Evolutionary conservation across 2,888 invertebrate genomes (phyloP), one percentile per base, ranked within the genome.

Genomic region (Mythimna pallens): DNA sequence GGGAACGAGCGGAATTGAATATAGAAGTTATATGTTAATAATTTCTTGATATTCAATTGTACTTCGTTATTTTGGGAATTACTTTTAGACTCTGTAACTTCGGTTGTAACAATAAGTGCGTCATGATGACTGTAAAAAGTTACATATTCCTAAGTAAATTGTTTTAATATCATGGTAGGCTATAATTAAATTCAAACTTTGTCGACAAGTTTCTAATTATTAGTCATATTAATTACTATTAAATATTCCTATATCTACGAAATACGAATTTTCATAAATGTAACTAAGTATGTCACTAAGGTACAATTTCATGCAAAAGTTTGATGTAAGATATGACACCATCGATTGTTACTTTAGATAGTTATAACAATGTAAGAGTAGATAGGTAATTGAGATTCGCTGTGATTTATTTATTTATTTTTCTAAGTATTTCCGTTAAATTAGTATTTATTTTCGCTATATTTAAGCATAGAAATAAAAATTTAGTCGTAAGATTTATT

Each of bases 331-430:
- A 87, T 80, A 90, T 84, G 85, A 93, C 90, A 92, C 90, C 90
- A 92, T 88, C 84, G 84, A 87, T 91, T 89, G 87, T 91, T 90
- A 88, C 82, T 79, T 73, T 89, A 88, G 86, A 88, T 89, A 91
- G 86, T 81, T 59, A 81, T 80, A 78, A 76, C 69, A 83, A 82
- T 82, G 66, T 84, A 85, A 86, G 80, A 58, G 84, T 94, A 93
- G 92, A 87, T 93, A 93, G 92, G 87, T 85, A 89, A 92, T 90
- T 87, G 85, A 91, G 78, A 93, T 92, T 92, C 86, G 93, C 93
- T 94, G 94, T 94, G 93, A 93, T 94, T 93, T 25, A 69, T 80
- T 89, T 91, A 76, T 90, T 89, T 89, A 84, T 92, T 92, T 90
- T 79, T 83, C 78, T 78, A 71, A 69, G 67, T 69, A 84, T 86